Percentiles rank a stretch among this genome's conserved stretches.
Evolutionary conservation across 1,140 invertebrate species (phyloP).

Genomic region (Lepidurus couesii): DNA sequence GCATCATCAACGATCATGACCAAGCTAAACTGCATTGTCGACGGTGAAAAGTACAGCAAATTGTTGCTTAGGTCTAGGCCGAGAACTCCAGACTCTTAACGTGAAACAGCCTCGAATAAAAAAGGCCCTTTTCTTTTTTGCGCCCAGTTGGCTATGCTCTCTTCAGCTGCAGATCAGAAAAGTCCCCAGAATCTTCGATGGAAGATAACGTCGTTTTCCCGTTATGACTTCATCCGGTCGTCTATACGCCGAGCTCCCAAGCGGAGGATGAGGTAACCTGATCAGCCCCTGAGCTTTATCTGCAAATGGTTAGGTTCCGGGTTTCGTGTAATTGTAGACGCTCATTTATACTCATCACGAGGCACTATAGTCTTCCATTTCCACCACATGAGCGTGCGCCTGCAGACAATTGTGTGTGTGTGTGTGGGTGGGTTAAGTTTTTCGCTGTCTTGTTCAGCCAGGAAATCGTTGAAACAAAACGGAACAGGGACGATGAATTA

Average conservation of each 20-base stretch:
- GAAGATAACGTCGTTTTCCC: neutral
- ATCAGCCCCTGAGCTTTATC: conserved; percentile 18
- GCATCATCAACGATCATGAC: conserved; percentile 18
- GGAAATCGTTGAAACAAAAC: neutral
- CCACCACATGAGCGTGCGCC: neutral
- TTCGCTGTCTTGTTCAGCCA: neutral
- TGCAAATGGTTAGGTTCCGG: conserved; percentile 8
- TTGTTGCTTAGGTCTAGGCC: no score
- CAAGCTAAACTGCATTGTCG: neutral
- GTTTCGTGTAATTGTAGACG: conserved; percentile 22
- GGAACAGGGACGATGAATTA: neutral
- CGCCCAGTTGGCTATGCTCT: neutral
- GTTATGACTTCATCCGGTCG: conserved; percentile 15
- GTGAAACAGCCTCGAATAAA: no score
- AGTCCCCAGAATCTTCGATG: neutral
- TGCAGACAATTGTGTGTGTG: neutral
- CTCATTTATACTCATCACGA: conserved; percentile 11
- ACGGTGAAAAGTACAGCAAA: no score
- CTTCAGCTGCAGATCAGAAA: neutral
- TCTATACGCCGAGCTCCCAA: neutral
- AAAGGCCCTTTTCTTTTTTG: neutral
- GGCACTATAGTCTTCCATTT: neutral
- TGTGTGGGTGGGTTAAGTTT: neutral
- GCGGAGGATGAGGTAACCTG: conserved; percentile 12
- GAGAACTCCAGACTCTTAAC: no score